Evolutionary conservation across 2,888 invertebrate genomes (phyloP).

Genomic region (Callyntrura guangdongensis): DNA sequence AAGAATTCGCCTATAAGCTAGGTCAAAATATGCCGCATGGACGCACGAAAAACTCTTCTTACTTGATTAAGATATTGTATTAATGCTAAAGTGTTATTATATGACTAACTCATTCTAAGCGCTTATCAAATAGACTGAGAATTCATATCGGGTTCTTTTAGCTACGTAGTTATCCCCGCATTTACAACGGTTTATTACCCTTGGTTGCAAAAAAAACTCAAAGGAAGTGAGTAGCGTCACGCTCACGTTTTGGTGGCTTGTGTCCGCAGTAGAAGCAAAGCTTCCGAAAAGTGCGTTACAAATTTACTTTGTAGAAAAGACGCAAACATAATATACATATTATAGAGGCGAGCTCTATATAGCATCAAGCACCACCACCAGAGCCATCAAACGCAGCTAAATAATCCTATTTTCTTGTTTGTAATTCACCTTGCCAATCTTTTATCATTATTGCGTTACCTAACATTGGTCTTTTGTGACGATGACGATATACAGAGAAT

Average conservation of each 20-base stretch:
- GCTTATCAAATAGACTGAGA: too few relatives aligned
- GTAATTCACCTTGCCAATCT: constrained; percentile 67
- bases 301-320: constrained; percentile 8
- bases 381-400: constrained; percentile 41
- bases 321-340: too few relatives aligned
- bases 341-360: too few relatives aligned
- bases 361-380: too few relatives aligned
- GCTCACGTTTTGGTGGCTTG: neutral
- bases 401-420: constrained; percentile 66
- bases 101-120: too few relatives aligned
- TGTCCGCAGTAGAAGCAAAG: constrained; percentile 1
- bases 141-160: too few relatives aligned
- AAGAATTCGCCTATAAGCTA: neutral
- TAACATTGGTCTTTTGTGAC: constrained; percentile 40
- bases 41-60: too few relatives aligned
- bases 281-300: constrained; percentile 67
- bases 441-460: constrained; percentile 62
- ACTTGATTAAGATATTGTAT: too few relatives aligned
- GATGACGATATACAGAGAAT: constrained; percentile 10
- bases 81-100: too few relatives aligned
- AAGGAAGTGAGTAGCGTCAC: constrained; percentile 49
- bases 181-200: too few relatives aligned
- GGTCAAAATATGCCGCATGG: too few relatives aligned
- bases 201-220: constrained; percentile 26
- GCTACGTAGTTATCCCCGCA: too few relatives aligned